Percentiles rank a stretch among this genome's conserved stretches.
Conservation (phyloP, 2,888 invertebrate genomes). For the Lordiphosa andalusiaca region DNA sequence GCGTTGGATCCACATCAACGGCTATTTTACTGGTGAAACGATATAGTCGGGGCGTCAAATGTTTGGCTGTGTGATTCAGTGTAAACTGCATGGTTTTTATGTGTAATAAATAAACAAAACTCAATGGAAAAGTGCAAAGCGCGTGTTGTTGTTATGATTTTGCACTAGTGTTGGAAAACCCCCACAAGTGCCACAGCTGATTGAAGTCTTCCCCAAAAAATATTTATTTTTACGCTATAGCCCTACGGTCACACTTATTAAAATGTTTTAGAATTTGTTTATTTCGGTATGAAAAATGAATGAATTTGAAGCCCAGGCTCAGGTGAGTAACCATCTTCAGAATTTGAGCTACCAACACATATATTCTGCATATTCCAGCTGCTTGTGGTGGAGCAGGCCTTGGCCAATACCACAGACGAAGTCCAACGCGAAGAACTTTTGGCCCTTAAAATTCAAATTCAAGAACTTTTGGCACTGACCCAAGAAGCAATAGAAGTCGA, state of each 20-base stretch:
- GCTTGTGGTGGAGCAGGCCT: conserved; percentile 83
- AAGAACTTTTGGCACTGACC: conserved; percentile 86
- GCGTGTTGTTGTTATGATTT: conserved; percentile 20
- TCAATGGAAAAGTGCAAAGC: conserved; percentile 7
- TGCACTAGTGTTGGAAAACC: conserved; percentile 13
- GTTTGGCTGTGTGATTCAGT: conserved; percentile 7
- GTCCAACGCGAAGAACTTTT: conserved; percentile 82
- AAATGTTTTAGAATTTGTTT: too few species aligned
- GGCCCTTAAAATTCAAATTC: conserved; percentile 83
- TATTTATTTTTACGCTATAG: too few species aligned
- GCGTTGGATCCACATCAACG: conserved; percentile 61
- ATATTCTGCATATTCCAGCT: conserved; percentile 81
- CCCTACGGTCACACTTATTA: too few species aligned
- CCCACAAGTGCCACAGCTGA: conserved; percentile 14
- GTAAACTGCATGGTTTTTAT: conserved; percentile 26
- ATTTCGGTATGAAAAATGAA: conserved; percentile 34
- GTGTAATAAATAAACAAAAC: conserved; percentile 19
- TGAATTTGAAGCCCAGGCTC: conserved; percentile 67
- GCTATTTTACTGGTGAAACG: conserved; percentile 72
- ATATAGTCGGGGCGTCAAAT: conserved; percentile 39
- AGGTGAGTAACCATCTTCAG: conserved; percentile 43
- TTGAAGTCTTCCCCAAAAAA: background rate
- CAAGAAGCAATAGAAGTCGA: conserved; percentile 81
- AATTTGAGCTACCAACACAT: background rate
- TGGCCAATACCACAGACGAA: conserved; percentile 81